Base-by-base conservation (phyloP, 2,888 invertebrate species). In the Phengaris arion region DNA sequence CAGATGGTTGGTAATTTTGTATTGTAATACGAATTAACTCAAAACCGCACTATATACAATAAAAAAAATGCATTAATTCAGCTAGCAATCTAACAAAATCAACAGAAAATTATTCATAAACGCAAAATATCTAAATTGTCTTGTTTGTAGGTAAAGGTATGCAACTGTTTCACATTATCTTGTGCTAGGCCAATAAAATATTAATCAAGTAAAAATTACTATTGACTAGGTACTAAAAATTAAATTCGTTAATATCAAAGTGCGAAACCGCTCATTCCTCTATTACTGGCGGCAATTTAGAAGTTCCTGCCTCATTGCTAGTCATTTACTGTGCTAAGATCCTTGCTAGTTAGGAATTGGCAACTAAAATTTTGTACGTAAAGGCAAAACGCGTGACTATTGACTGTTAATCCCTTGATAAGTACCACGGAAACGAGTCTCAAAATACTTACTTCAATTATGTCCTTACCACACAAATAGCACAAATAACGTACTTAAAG, bases 201-300 rank as follows among this genome's bases (percentile, higher is more conserved):
- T 52, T 52, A 52, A 52, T 12, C 10, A 9, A 52, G 10, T 52
- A 52, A 10, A 2, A 6, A 9, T 52, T 2, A 52, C 9, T 10
- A 9, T 0, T 48, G 48, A 5, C 35, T 35, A 35, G 2, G 35
- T 52, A 52, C 52, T 10, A 52, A 52, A 9, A 52, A 64, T 64
- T 64, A 12, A 64, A 12, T 64, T 35, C 13, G 45, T 64, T 35
- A 64, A 45, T 64, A 64, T 64, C 64, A 64, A 64, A 64, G 64
- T 64, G 64, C 35, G 35, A 64, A 35, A 13, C 64, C 64, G 64
- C 64, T 64, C 64, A 35, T 9, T 12, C 10, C 6, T 35, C 35
- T 64, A 64, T 64, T 64, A 12, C 45, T 64, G 35, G 35, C 64
- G 64, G 64, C 64, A 64, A 64, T 64, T 64, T 64, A 35, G 64